These are phyloP conservation scores for Myzus persicae DNA, from an alignment of 1,140 invertebrate species.

Conservation along the genomic window DNA sequence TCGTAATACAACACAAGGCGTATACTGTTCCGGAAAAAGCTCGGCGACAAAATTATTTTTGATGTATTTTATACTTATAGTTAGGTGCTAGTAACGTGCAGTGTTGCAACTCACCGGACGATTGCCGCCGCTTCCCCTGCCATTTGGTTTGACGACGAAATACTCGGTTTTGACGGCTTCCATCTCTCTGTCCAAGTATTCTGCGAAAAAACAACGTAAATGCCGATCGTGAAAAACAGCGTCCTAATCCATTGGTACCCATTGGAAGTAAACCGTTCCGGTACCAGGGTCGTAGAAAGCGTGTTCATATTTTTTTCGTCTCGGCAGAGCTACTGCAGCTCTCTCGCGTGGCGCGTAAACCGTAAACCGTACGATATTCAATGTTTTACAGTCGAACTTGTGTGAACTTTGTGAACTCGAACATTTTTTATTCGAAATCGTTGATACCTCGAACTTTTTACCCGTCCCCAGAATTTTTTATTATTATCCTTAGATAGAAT, in stretches of 20 bases:
- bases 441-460: too few relatives aligned
- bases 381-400: too few relatives aligned
- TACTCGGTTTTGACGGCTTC: neutral
- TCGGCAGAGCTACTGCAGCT: neutral
- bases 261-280: constrained; percentile 1
- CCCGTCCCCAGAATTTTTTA: too few relatives aligned
- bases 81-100: neutral
- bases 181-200: neutral
- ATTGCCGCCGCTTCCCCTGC: neutral
- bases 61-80: too few relatives aligned
- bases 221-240: neutral
- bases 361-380: neutral
- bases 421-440: too few relatives aligned
- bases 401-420: too few relatives aligned
- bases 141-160: neutral
- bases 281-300: neutral
- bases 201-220: neutral
- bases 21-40: too few relatives aligned
- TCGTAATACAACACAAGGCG: too few relatives aligned
- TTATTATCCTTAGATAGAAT: too few relatives aligned
- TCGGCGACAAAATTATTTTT: too few relatives aligned
- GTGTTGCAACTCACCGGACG: neutral
- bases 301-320: neutral
- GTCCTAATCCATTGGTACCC: neutral
- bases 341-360: neutral